Conservation (phyloP, 1,140 invertebrate genomes). For the Drosophila cardini region DNA sequence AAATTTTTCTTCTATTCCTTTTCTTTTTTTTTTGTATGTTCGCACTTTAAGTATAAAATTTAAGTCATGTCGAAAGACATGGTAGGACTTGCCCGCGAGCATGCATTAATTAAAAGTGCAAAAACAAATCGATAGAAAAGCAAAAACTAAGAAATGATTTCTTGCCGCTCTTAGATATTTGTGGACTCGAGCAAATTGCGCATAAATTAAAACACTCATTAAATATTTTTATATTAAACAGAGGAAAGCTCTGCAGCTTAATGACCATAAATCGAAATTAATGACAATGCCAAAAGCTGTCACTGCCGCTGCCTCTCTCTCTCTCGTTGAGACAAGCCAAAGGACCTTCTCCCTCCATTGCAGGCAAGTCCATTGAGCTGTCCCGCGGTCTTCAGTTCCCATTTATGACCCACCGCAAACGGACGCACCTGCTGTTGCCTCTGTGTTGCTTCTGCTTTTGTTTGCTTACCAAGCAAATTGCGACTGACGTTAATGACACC, state of each 20-base stretch:
- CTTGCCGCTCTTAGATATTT: slow-evolving; percentile 31
- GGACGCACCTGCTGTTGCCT: slow-evolving; percentile 65
- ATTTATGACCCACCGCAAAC: slow-evolving; percentile 64
- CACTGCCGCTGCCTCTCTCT: slow-evolving; percentile 6
- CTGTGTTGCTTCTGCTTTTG: slow-evolving; percentile 1
- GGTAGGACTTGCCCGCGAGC: slow-evolving; percentile 23
- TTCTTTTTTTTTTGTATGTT: not conserved
- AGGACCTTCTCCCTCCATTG: not conserved
- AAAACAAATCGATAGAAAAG: slow-evolving; percentile 62
- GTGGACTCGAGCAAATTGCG: slow-evolving; percentile 39
- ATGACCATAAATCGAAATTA: slow-evolving; percentile 83
- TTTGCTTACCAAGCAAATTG: slow-evolving; percentile 37
- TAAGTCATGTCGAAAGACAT: slow-evolving; percentile 39
- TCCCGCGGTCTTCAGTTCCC: slow-evolving; percentile 29
- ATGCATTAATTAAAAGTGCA: slow-evolving; percentile 67
- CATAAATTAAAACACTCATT: slow-evolving; percentile 77
- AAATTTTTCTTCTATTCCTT: slow-evolving; percentile 49
- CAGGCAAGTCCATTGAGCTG: not conserved
- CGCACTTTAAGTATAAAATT: slow-evolving; percentile 68
- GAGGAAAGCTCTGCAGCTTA: slow-evolving; percentile 65
- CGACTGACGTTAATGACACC: slow-evolving; percentile 75
- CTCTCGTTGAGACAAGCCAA: slow-evolving; percentile 3
- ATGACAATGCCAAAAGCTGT: slow-evolving; percentile 62
- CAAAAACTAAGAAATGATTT: slow-evolving; percentile 23
- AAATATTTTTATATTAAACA: slow-evolving; percentile 68